Percentiles rank a stretch among this genome's conserved stretches.
phyloP scores from a whole-genome alignment of 2,888 invertebrate species.

The Melinaea marsaeus region DNA sequence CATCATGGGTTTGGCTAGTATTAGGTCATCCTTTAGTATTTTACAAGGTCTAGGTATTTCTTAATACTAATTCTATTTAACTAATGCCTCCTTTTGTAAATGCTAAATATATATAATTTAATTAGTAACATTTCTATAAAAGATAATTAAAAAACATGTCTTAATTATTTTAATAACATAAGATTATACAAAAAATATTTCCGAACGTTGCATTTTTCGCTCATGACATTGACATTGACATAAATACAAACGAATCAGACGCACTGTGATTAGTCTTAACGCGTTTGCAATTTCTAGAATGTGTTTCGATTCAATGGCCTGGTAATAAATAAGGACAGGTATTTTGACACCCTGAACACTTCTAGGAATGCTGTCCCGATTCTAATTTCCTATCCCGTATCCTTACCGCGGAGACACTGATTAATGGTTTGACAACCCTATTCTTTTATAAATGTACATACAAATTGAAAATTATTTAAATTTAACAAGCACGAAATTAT shows the following conservation, averaged over 20 bases:
- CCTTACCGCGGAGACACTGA: slow-evolving; percentile 13
- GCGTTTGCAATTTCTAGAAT: slow-evolving; percentile 31
- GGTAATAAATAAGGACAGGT: slow-evolving; percentile 41
- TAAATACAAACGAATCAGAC: slow-evolving; percentile 23
- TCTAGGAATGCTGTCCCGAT: slow-evolving; percentile 19
- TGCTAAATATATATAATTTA: no score
- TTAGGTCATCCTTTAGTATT: slow-evolving; percentile 25
- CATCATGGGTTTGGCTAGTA: slow-evolving; percentile 26
- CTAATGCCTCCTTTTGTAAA: no score
- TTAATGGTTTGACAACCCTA: slow-evolving; percentile 9
- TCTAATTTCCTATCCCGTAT: slow-evolving; percentile 17
- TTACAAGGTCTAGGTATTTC: neutral
- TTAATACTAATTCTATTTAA: no score
- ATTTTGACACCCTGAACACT: slow-evolving; percentile 40
- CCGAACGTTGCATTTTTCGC: neutral
- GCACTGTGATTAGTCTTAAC: slow-evolving; percentile 26
- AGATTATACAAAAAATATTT: neutral
- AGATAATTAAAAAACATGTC: neutral
- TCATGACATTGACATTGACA: slow-evolving; percentile 6
- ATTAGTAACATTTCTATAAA: no score
- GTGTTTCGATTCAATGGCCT: slow-evolving; percentile 34
- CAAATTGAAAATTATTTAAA: slow-evolving; percentile 7
- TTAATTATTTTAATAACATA: neutral
- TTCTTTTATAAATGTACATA: slow-evolving; percentile 7
- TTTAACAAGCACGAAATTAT: neutral